Evolutionary conservation across 2,888 invertebrate genomes (phyloP).

Genomic region (Yponomeuta sedellus): DNA sequence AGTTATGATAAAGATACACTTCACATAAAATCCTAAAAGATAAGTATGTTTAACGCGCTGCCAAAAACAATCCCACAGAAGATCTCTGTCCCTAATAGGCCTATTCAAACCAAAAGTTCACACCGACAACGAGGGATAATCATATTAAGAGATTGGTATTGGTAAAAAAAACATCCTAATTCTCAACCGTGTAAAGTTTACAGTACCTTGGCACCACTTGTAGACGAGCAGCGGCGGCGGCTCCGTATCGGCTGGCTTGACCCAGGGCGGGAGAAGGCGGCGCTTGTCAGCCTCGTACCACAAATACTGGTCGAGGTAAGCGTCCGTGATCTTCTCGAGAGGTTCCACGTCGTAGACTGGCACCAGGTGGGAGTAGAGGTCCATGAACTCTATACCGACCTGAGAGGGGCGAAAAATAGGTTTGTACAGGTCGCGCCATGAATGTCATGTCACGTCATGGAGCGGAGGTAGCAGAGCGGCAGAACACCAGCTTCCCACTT

Average conservation of each 20-base stretch:
- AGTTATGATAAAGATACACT: too few species aligned
- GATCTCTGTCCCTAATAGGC: too few species aligned
- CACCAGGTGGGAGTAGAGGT: conserved; percentile 98
- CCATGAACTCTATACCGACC: conserved; percentile 99
- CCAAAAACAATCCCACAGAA: too few species aligned
- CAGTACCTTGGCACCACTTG: conserved; percentile 97
- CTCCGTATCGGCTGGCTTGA: conserved; percentile 99
- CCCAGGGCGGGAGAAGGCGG: conserved; percentile 97
- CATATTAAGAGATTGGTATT: neutral
- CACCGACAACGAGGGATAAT: neutral
- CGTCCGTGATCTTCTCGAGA: conserved; percentile 99
- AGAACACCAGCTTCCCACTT: too few species aligned
- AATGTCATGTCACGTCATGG: too few species aligned
- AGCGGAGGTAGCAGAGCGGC: too few species aligned
- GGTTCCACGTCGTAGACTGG: conserved; percentile 99
- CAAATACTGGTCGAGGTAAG: conserved; percentile 98
- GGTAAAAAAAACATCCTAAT: neutral
- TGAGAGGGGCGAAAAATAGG: conserved; percentile 35
- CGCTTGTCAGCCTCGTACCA: conserved; percentile 99
- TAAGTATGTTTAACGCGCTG: too few species aligned
- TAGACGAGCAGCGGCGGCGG: conserved; percentile 95
- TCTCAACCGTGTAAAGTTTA: neutral
- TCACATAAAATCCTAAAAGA: too few species aligned
- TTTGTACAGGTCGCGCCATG: too few species aligned
- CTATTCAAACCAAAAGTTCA: too few species aligned